phyloP scores from a whole-genome alignment of 64 coral and sea anemone species.

The Astreopora myriophthalma region DNA sequence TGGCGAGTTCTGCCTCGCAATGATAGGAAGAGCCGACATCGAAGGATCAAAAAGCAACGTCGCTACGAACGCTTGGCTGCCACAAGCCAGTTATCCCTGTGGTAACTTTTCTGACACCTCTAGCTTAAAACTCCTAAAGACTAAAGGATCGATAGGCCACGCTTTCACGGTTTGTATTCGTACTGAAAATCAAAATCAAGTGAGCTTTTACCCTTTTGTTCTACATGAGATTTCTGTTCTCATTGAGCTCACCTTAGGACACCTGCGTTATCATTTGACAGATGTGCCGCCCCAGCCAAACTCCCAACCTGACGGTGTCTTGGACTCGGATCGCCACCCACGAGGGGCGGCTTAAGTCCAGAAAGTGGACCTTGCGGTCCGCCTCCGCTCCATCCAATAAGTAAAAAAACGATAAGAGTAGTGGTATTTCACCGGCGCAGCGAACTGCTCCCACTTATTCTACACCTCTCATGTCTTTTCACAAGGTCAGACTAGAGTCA shows the following conservation, averaged over 20 bases:
- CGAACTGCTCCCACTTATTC: no score
- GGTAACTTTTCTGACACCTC: constrained; percentile 28
- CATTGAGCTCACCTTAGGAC: constrained; percentile 56
- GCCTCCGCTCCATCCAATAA: constrained; percentile 72
- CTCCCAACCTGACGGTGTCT: constrained; percentile 18
- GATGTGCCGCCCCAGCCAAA: constrained; percentile 32
- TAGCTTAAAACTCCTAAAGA: constrained; percentile 54
- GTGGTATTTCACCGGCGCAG: constrained; percentile 73
- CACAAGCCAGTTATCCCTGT: constrained; percentile 56
- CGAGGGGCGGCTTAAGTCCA: constrained; percentile 10
- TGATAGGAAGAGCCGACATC: neutral
- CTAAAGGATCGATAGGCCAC: constrained; percentile 62
- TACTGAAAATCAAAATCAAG: constrained; percentile 52
- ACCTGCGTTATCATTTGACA: constrained; percentile 63
- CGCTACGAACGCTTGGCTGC: constrained; percentile 55
- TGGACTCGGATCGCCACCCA: constrained; percentile 3
- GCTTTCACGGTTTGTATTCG: constrained; percentile 59
- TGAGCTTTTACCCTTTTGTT: constrained; percentile 57
- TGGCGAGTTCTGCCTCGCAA: constrained; percentile 35
- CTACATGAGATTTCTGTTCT: constrained; percentile 62
- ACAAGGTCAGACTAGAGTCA: constrained; percentile 54
- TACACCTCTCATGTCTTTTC: neutral
- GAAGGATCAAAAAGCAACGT: constrained; percentile 42
- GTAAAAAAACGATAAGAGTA: constrained; percentile 80
- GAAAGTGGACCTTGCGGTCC: constrained; percentile 63